A percentile compares a stretch with the other conserved stretches of the same genome.
phyloP scores from a whole-genome alignment of 2,797 vertebrate genomes.

The Labeo calbasu region DNA sequence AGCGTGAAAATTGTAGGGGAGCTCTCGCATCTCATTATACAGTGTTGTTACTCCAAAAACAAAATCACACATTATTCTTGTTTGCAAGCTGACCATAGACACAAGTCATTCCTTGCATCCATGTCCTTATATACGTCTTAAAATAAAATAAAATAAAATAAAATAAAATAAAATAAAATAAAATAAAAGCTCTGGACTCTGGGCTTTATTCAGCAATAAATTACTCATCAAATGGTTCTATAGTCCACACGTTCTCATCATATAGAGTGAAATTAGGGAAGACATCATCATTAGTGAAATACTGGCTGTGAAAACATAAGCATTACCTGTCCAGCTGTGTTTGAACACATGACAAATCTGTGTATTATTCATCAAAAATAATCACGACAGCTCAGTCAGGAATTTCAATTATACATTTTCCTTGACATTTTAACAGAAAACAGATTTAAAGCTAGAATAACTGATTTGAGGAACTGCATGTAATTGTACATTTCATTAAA shows the following conservation, averaged over 20 bases:
- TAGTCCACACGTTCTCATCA: slow-evolving; percentile 62
- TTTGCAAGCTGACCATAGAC: background rate
- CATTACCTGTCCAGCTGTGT: slow-evolving; percentile 70
- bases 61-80: background rate
- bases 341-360: slow-evolving; percentile 72
- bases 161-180: slow-evolving; percentile 31
- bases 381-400: slow-evolving; percentile 67
- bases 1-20: background rate
- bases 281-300: slow-evolving; percentile 71
- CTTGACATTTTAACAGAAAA: slow-evolving; percentile 71
- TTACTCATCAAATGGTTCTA: slow-evolving; percentile 66
- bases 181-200: slow-evolving; percentile 27
- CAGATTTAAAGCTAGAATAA: slow-evolving; percentile 72
- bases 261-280: slow-evolving; percentile 57
- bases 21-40: slow-evolving; percentile 18
- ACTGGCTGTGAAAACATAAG: slow-evolving; percentile 61
- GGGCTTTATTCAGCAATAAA: slow-evolving; percentile 63
- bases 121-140: background rate
- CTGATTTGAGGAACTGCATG: slow-evolving; percentile 59
- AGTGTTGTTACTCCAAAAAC: slow-evolving; percentile 15
- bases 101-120: background rate
- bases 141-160: slow-evolving; percentile 32
- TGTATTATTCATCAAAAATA: slow-evolving; percentile 77
- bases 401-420: slow-evolving; percentile 63
- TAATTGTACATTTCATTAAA: slow-evolving; percentile 47